Base-by-base conservation (phyloP, 2,797 vertebrate genomes). In the Platalea minor region DNA sequence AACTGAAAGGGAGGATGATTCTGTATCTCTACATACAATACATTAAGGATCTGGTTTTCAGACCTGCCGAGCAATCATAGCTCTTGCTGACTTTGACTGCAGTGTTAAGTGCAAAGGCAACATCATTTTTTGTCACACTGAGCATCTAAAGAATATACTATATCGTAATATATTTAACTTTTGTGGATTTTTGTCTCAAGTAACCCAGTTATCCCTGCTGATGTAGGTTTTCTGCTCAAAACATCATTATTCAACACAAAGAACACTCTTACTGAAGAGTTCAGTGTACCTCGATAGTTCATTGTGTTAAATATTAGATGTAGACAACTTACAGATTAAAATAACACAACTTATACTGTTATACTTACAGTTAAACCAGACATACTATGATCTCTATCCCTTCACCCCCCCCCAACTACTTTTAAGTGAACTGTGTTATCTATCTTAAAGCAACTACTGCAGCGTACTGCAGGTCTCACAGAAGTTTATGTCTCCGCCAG, bases 351-450 rank as follows among this genome's bases (percentile, higher is more conserved):
- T 65, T 63, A 63, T 0, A 21, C 5, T 16, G 23, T 11, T 64
- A 43, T 1, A 7, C 25, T 72, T 37, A 37, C 26, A 79, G 64
- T 19, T 67, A 56, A 15, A 57, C 11, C 24, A 76, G 35, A 54
- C 10, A 39, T 5, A 29, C 11, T 13, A 12, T 0, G 5, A 45
- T 2, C 5, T 2, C n/a, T 43, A 19, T 11, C 23, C 11, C 46
- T 48, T 13, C 11, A n/a, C 35, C 2, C 12, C 11, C 17, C 13
- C 9, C 2, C 28, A 67, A 6, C 13, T 35, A 33, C 23, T 45
- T 48, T 45, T 8, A 41, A 28, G 13, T 17, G 18, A 86, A 28
- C 20, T 33, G 17, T 5, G 18, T 43, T 21, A 14, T 0, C 4
- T 15, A 2, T 13, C 24, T 48, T 5, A 39, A 53, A 69, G 18